A percentile compares a stretch with the other conserved stretches of the same genome.
Evolutionary conservation across 1,140 invertebrate genomes (phyloP).

Genomic region (Andricus grossulariae): DNA sequence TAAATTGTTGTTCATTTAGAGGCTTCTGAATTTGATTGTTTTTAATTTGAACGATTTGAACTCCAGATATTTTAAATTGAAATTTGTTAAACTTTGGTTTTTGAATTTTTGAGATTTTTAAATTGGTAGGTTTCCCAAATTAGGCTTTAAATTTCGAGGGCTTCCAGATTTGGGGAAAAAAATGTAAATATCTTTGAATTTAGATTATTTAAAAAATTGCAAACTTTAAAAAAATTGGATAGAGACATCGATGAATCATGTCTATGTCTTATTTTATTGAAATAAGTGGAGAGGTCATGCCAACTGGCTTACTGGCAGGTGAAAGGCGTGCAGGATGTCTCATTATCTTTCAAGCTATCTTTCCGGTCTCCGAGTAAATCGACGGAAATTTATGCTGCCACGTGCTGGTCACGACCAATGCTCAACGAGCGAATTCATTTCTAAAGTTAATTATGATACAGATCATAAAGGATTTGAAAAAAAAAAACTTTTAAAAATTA

Average conservation of each 20-base stretch:
- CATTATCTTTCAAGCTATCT: slow-evolving; percentile 4
- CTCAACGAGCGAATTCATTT: slow-evolving; percentile 14
- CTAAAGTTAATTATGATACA: background rate
- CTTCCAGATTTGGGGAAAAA: too few relatives aligned
- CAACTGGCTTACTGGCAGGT: background rate
- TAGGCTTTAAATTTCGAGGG: too few relatives aligned
- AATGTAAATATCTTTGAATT: too few relatives aligned
- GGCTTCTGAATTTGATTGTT: too few relatives aligned
- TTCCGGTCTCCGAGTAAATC: slow-evolving; percentile 36
- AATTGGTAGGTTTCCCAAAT: too few relatives aligned
- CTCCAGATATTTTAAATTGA: too few relatives aligned
- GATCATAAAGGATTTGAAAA: background rate
- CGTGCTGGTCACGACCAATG: background rate
- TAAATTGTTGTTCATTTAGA: too few relatives aligned
- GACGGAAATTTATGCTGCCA: slow-evolving; percentile 46
- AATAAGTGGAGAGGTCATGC: slow-evolving; percentile 26
- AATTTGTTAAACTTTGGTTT: too few relatives aligned
- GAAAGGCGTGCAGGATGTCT: slow-evolving; percentile 33
- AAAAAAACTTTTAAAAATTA: background rate
- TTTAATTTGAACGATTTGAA: too few relatives aligned
- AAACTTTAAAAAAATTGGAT: too few relatives aligned
- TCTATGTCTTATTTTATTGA: slow-evolving; percentile 17
- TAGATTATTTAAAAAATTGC: too few relatives aligned
- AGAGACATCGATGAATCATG: background rate
- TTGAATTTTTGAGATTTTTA: too few relatives aligned